phyloP scores from a whole-genome alignment of 1,140 invertebrate species.

The Drosophila pseudoobscura region DNA sequence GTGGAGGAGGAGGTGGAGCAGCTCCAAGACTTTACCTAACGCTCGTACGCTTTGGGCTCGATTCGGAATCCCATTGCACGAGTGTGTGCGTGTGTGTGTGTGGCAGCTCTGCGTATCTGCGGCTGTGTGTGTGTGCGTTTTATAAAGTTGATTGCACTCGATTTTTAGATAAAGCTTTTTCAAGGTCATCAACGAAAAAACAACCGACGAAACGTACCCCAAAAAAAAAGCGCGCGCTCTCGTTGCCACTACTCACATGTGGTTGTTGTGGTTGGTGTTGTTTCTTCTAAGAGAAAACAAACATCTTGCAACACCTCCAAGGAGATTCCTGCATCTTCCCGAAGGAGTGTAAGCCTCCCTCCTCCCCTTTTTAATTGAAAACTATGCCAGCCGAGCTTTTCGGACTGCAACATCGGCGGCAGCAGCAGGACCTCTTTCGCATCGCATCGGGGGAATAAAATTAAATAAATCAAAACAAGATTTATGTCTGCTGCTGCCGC shows the following conservation, averaged over 20 bases:
- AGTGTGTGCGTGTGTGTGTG: constrained; percentile 34
- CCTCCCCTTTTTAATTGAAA: constrained; percentile 46
- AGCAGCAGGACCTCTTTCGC: not conserved
- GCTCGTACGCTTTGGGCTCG: constrained; percentile 27
- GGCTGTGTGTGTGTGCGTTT: constrained; percentile 47
- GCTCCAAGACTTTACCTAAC: constrained; percentile 73
- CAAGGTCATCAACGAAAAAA: constrained; percentile 83
- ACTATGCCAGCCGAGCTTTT: constrained; percentile 42
- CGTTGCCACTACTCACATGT: constrained; percentile 18
- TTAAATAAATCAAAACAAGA: constrained; percentile 70
- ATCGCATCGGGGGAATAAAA: constrained; percentile 13
- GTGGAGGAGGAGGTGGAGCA: constrained; percentile 10
- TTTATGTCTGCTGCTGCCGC: constrained; percentile 45
- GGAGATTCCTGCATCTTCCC: not conserved
- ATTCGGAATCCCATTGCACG: constrained; percentile 32
- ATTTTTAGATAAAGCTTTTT: constrained; percentile 83
- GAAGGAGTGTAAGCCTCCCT: not conserved
- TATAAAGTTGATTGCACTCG: constrained; percentile 83
- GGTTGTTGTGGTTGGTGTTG: too few relatives aligned
- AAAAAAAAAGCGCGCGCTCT: constrained; percentile 42
- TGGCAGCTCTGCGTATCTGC: constrained; percentile 27
- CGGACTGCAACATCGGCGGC: too few relatives aligned
- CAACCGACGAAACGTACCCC: constrained; percentile 53
- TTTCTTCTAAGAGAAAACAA: constrained; percentile 37
- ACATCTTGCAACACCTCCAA: not conserved